These are phyloP conservation scores for Bombus breviceps DNA, from an alignment of 1,140 invertebrate species.

Conservation along the genomic window DNA sequence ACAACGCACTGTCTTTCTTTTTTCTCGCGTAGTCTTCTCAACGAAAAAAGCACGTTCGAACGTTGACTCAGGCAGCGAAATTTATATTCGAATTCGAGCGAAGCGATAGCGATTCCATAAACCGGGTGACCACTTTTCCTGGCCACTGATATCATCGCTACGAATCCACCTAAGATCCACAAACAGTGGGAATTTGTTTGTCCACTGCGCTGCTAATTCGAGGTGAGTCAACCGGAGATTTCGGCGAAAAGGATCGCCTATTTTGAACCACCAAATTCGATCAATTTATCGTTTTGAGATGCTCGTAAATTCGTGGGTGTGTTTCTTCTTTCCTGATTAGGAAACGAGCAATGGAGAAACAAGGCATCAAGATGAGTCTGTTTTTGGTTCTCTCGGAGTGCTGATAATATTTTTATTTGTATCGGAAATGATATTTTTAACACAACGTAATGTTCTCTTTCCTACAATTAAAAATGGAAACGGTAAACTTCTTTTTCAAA, in stretches of 20 bases:
- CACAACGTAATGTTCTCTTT: too few relatives aligned
- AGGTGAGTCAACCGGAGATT: slow-evolving; percentile 22
- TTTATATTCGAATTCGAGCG: background rate
- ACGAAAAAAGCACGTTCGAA: too few relatives aligned
- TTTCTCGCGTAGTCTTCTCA: background rate
- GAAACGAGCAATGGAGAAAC: background rate
- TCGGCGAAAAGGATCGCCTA: slow-evolving; percentile 8
- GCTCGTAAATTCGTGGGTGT: background rate
- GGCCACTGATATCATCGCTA: slow-evolving; percentile 28
- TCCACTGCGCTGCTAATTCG: background rate
- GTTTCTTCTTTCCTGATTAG: background rate
- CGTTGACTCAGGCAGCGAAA: background rate
- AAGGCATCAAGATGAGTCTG: background rate
- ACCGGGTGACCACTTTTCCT: background rate
- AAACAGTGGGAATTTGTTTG: background rate
- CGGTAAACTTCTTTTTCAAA: too few relatives aligned
- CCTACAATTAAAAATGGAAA: too few relatives aligned
- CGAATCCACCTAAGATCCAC: background rate
- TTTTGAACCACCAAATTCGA: background rate
- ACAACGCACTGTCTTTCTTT: background rate
- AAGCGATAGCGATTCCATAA: background rate
- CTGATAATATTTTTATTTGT: too few relatives aligned
- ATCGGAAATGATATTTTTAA: too few relatives aligned
- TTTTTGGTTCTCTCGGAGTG: too few relatives aligned
- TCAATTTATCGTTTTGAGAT: too few relatives aligned